Conservation (phyloP, 2,113 vertebrate genomes). For the Phylloscopus trochilus region DNA sequence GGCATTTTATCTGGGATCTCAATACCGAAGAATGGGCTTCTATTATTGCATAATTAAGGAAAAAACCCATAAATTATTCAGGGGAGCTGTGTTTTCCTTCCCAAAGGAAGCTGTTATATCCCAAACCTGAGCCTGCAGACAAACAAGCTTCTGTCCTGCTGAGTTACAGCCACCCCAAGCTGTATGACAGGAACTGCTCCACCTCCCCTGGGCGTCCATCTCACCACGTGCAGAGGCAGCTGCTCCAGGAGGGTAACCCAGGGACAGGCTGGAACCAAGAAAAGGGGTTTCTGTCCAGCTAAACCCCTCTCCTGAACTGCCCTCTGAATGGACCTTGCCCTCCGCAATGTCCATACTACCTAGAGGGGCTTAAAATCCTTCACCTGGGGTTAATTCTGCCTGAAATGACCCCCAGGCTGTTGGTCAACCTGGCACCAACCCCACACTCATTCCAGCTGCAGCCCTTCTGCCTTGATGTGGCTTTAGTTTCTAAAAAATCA, state of each 20-base stretch:
- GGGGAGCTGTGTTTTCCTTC: background rate
- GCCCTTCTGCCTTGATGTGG: background rate
- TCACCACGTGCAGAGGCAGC: fast-evolving
- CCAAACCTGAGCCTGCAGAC: conserved; percentile 5
- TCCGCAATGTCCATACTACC: background rate
- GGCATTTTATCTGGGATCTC: conserved; percentile 19
- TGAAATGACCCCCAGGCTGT: background rate
- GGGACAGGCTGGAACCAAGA: background rate
- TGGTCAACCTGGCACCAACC: background rate
- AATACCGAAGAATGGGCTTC: background rate
- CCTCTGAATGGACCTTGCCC: background rate
- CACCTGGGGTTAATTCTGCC: background rate
- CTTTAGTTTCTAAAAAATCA: background rate
- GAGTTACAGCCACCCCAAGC: background rate
- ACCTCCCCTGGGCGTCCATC: background rate
- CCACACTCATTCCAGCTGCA: background rate
- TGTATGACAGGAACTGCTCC: background rate
- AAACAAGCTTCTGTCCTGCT: background rate
- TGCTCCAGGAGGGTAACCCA: background rate
- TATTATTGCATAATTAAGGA: conserved; percentile 56
- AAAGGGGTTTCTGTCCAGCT: background rate
- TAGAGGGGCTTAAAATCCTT: background rate
- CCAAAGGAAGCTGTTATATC: background rate
- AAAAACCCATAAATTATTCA: conserved; percentile 37
- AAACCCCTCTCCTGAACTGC: fast-evolving